These are phyloP conservation scores for Rhizomys pruinosus DNA, from an alignment of 2,113 vertebrate genomes.

Conservation along the genomic window DNA sequence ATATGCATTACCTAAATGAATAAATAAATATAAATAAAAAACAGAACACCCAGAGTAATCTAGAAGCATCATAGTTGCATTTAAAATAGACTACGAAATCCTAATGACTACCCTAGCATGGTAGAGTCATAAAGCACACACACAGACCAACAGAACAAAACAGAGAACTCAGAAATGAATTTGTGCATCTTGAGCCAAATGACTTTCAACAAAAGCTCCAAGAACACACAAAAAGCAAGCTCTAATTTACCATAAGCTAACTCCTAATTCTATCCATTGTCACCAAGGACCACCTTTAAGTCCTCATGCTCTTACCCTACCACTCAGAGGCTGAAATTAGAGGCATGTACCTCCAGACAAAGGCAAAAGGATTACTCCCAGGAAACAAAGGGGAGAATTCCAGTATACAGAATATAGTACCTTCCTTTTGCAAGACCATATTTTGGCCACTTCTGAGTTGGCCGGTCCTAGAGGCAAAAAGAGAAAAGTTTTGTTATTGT, in stretches of 20 bases:
- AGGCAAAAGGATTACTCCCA: not conserved
- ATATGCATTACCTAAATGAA: not conserved
- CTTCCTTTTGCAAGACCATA: constrained; percentile 2
- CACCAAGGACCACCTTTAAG: not conserved
- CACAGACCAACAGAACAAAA: not conserved
- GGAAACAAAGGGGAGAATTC: not conserved
- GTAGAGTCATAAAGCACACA: not conserved
- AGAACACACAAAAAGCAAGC: not conserved
- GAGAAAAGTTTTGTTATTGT: not conserved
- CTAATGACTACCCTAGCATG: too few relatives aligned
- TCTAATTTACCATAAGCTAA: not conserved
- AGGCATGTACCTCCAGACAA: not conserved
- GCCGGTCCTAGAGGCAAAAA: not conserved
- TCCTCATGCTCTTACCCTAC: not conserved
- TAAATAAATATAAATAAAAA: not conserved
- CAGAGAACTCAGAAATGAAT: not conserved
- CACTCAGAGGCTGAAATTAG: too few relatives aligned
- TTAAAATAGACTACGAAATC: not conserved
- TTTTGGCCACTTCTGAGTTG: constrained; percentile 20
- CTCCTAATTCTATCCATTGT: not conserved
- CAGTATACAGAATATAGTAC: not conserved
- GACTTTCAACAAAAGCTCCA: not conserved
- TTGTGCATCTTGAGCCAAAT: not conserved
- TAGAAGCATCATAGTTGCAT: not conserved
- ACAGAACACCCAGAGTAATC: not conserved